Conservation (phyloP, 2,888 invertebrate genomes). For the Galerucella pusilla region DNA sequence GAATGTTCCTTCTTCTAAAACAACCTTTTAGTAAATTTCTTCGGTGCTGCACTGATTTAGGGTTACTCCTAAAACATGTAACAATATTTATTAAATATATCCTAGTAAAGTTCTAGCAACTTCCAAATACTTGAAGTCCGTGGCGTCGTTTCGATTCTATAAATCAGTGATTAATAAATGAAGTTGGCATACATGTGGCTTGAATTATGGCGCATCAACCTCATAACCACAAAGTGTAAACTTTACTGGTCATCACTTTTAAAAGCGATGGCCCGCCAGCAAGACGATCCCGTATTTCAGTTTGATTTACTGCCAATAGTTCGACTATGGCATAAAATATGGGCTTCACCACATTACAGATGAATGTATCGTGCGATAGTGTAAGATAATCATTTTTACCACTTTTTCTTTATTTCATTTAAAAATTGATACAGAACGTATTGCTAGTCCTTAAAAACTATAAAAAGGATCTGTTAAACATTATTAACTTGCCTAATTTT, state of each 20-base stretch:
- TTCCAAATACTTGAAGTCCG: conserved; percentile 29
- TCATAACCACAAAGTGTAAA: conserved; percentile 54
- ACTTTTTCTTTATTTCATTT: neutral
- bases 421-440: neutral
- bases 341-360: conserved; percentile 34
- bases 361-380: conserved; percentile 20
- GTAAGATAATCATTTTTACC: neutral
- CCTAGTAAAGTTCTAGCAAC: conserved; percentile 41
- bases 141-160: conserved; percentile 49
- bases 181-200: conserved; percentile 53
- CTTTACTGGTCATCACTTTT: conserved; percentile 58
- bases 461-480: neutral
- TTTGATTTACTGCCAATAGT: conserved; percentile 44
- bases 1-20: too few relatives aligned
- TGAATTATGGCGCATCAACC: conserved; percentile 56
- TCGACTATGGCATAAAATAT: conserved; percentile 42
- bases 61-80: neutral
- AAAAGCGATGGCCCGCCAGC: conserved; percentile 47
- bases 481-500: neutral
- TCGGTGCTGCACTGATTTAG: neutral
- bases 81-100: neutral
- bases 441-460: neutral
- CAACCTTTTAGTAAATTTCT: neutral
- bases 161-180: conserved; percentile 60
- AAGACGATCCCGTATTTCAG: conserved; percentile 37